These are phyloP conservation scores for Myiozetetes cayanensis DNA, from an alignment of 2,113 vertebrate genomes.

Conservation along the genomic window DNA sequence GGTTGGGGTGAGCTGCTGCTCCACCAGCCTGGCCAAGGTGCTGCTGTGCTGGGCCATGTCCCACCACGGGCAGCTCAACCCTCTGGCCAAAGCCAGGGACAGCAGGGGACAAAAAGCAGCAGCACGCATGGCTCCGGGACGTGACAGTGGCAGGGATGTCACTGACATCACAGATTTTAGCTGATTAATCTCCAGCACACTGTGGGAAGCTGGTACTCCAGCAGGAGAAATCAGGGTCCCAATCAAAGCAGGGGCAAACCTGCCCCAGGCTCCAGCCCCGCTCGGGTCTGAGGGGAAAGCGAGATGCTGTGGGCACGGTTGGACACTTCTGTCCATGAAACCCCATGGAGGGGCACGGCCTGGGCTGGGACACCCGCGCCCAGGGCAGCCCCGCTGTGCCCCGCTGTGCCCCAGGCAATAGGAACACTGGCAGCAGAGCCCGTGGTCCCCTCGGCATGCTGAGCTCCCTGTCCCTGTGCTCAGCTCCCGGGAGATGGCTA, in stretches of 20 bases:
- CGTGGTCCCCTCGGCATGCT: rapidly evolving
- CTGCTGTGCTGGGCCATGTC: rapidly evolving
- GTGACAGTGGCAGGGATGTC: background rate
- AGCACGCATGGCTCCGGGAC: rapidly evolving
- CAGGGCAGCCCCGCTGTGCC: background rate
- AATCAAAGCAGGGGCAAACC: background rate
- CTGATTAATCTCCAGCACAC: background rate
- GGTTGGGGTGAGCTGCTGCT: background rate
- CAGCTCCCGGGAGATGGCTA: background rate
- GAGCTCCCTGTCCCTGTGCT: background rate
- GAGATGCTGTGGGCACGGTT: background rate
- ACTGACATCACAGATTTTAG: rapidly evolving
- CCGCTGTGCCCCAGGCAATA: background rate
- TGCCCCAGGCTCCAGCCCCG: background rate
- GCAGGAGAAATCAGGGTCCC: background rate
- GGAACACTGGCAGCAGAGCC: background rate
- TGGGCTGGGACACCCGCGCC: background rate
- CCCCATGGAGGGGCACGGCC: rapidly evolving
- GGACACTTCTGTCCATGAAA: background rate
- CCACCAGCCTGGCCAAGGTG: rapidly evolving
- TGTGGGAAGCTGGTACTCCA: background rate
- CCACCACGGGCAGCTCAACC: rapidly evolving
- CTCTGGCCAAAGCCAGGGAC: rapidly evolving
- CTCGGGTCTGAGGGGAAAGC: background rate
- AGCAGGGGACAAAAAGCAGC: background rate